Evolutionary conservation across 2,113 vertebrate species (phyloP).

Genomic region (Grus americana): DNA sequence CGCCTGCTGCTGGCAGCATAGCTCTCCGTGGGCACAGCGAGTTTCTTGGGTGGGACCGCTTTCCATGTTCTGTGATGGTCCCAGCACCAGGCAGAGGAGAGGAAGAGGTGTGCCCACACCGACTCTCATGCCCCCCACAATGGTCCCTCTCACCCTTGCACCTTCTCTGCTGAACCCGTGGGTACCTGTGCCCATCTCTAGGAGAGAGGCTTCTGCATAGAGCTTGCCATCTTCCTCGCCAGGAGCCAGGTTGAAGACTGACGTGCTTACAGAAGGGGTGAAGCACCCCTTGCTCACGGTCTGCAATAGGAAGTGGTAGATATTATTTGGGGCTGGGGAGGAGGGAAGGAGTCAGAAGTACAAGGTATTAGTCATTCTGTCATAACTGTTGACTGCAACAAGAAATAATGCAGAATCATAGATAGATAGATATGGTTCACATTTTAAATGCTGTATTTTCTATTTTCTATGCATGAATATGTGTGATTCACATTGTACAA

Average conservation of each 20-base stretch:
- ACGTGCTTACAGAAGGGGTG: conserved; percentile 32
- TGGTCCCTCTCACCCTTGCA: background rate
- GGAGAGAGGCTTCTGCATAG: conserved; percentile 39
- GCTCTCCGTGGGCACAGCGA: background rate
- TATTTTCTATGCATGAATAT: background rate
- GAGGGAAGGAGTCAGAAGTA: background rate
- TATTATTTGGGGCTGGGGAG: background rate
- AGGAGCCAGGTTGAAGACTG: conserved; percentile 34
- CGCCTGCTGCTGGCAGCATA: background rate
- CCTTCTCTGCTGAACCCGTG: background rate
- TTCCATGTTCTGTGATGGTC: background rate
- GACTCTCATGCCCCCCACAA: background rate
- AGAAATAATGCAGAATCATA: background rate
- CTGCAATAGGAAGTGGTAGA: background rate
- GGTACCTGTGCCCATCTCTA: conserved; percentile 67
- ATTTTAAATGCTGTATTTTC: background rate
- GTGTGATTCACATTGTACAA: background rate
- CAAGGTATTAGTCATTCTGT: background rate
- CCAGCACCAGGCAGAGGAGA: background rate
- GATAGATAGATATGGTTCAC: background rate
- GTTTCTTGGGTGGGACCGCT: background rate
- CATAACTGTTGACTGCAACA: background rate
- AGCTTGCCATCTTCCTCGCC: background rate
- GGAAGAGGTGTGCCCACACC: background rate
- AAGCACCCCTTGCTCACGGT: conserved; percentile 57